These are phyloP conservation scores for Cathartes aura DNA, from an alignment of 2,113 vertebrate species.

Conservation along the genomic window DNA sequence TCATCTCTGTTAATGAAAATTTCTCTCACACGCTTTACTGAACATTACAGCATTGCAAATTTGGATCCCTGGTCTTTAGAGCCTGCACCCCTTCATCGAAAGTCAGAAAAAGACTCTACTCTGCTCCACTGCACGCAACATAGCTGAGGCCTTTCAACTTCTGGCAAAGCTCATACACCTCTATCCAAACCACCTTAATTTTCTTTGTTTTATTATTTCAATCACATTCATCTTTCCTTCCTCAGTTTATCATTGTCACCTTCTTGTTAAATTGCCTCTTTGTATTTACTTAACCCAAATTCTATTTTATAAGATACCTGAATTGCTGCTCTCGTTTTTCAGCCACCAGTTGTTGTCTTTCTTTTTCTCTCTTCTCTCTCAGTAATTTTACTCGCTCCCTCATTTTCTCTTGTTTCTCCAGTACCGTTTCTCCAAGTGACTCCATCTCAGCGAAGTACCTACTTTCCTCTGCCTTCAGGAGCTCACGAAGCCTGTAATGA, in stretches of 20 bases:
- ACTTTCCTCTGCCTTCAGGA: slow-evolving; percentile 85
- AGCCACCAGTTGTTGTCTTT: slow-evolving; percentile 79
- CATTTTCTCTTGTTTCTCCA: slow-evolving; percentile 81
- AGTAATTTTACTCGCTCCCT: slow-evolving; percentile 73
- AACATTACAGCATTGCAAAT: neutral
- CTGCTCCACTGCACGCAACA: neutral
- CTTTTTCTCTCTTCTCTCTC: slow-evolving; percentile 81
- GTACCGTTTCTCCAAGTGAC: slow-evolving; percentile 70
- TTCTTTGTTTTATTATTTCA: neutral
- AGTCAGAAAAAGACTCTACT: neutral
- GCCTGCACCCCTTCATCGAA: neutral
- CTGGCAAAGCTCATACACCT: neutral
- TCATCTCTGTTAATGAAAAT: neutral
- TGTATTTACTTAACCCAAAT: neutral
- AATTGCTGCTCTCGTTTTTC: slow-evolving; percentile 89
- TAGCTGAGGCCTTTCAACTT: neutral
- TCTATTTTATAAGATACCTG: slow-evolving; percentile 74
- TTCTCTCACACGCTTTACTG: neutral
- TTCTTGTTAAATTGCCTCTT: neutral
- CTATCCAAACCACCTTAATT: neutral
- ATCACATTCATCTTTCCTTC: neutral
- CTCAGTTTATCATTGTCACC: neutral
- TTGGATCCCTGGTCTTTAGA: neutral
- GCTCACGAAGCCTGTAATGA: slow-evolving; percentile 78
- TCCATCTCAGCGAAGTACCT: slow-evolving; percentile 80